Base-by-base conservation (phyloP, 2,113 vertebrate genomes). In the Oenanthe melanoleuca region DNA sequence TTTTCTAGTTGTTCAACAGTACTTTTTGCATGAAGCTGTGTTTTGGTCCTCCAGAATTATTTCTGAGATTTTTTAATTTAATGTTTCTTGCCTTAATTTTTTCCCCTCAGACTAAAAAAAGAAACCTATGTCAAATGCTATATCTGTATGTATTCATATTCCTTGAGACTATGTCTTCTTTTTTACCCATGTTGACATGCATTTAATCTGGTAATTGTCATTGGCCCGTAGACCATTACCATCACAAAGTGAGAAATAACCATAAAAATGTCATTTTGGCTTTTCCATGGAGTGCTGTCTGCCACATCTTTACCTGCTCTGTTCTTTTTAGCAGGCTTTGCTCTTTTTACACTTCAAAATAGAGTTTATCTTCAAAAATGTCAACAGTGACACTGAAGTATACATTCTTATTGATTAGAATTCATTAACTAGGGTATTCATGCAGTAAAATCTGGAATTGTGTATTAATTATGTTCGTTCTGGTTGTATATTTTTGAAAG, bases 161-260 rank as follows among this genome's bases (percentile, higher is more conserved):
- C 47, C 28, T 77, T 88, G 59, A 73, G 50, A 49, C 3, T 40
- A 22, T 40, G 11, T 80, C 25, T 6, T 73, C 38, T 50, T 71
- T 66, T 86, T 78, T 40, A 86, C 24, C 21, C 38, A 5, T 24
- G 50, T 8, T 88, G 91, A 53, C 38, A 14, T 73, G n/a, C 71
- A 55, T 86, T n/a, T 88, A 73, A 80, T 88, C 42, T 95, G 91
- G 31, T 81, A 79, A 55, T 81, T 92, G 37, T 49, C 25, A 40
- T 61, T 91, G 79, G 6, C 18, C 20, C n/a, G 5, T 45, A 64
- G 71, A 60, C n/a, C 6, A 8, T 80, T 87, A 10, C 45, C 37
- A 61, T 92, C 49, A 37, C 25, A 61, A 72, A 79, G 17, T 85
- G 70, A 82, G 70, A 67, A 95, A 64, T 67, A 79, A 75, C 44